Evolutionary conservation across 2,888 invertebrate genomes (phyloP).

Genomic region (Coenonympha arcania): DNA sequence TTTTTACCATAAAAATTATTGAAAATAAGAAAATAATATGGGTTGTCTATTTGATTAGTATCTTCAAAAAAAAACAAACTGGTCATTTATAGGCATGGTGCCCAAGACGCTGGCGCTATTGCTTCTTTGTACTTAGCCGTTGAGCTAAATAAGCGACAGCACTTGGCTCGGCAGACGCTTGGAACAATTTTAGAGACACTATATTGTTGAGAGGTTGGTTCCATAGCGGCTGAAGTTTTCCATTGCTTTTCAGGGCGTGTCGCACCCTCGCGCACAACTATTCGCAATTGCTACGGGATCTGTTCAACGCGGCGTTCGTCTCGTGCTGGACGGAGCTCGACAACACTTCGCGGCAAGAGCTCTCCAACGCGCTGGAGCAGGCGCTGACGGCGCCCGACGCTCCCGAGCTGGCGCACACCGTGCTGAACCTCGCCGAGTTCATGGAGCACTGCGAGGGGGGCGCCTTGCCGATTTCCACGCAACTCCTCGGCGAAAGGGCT

Average conservation of each 20-base stretch:
- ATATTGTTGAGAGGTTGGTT: too few species aligned
- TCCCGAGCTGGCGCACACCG: constrained; percentile 96
- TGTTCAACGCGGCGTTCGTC: constrained; percentile 99
- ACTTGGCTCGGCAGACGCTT: too few species aligned
- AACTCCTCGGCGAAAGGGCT: constrained; percentile 91
- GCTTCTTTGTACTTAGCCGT: too few species aligned
- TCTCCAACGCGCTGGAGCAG: constrained; percentile 89
- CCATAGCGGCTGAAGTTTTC: neutral
- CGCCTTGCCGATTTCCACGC: constrained; percentile 90
- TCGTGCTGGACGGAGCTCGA: constrained; percentile 98
- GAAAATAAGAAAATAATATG: too few species aligned
- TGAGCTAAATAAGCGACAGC: too few species aligned
- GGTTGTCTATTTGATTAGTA: too few species aligned
- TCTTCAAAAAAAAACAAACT: too few species aligned
- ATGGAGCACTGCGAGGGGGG: constrained; percentile 99
- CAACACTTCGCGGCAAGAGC: constrained; percentile 84
- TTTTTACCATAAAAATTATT: too few species aligned
- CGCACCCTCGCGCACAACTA: constrained; percentile 94
- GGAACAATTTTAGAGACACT: too few species aligned
- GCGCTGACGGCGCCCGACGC: constrained; percentile 94
- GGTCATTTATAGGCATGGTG: too few species aligned
- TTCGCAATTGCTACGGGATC: constrained; percentile 93
- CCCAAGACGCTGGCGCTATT: too few species aligned
- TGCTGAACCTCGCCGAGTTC: constrained; percentile 97
- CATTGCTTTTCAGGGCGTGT: constrained; percentile 79